Base-by-base conservation (phyloP, 2,797 vertebrate genomes). In the Rhinichthys osculus region DNA sequence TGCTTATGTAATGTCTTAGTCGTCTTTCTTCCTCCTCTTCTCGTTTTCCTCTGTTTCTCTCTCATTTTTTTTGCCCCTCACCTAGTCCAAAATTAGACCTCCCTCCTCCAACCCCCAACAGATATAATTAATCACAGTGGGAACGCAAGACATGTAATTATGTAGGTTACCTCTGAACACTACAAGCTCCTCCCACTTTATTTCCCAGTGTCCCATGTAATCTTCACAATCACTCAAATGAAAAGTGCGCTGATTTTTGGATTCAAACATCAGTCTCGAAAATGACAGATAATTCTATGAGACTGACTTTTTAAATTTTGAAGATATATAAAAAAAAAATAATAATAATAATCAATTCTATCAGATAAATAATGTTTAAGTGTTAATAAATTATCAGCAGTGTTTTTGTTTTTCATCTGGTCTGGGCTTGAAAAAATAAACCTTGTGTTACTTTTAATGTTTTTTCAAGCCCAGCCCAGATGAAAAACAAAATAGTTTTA, bases 111-210 rank as follows among this genome's bases (percentile, higher is more conserved):
- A 47, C 94, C 92, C 94, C 93, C 92, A 89, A 89, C 92, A 93
- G 94, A 95, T 95, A 95, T 95, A 96, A 96, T 96, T 96, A 96
- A 96, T 96, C 95, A 96, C 95, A 94, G 92, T 92, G 95, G 95
- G 95, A 95, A 94, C 93, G 93, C 92, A 93, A 94, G 93, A 90
- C 92, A 89, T 95, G 94, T 95, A 95, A 95, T 96, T 95, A 95
- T 95, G 95, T 95, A 95, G 95, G 95, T 95, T 96, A 95, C 92
- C 93, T 92, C 91, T 92, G 93, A 94, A 94, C 89, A 89, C 92
- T 91, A 78, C 84, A 17, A 90, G 47, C 88, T 88, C 91, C 89
- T 89, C 82, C 87, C 86, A 42, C 78, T 35, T 76, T 23, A 70
- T 50, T 78, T 80, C 27, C 27, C 54, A 44, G 35, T 52, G 59